Conservation (phyloP, 92 coral and sea anemone genomes). For the Heliopora coerulea region DNA sequence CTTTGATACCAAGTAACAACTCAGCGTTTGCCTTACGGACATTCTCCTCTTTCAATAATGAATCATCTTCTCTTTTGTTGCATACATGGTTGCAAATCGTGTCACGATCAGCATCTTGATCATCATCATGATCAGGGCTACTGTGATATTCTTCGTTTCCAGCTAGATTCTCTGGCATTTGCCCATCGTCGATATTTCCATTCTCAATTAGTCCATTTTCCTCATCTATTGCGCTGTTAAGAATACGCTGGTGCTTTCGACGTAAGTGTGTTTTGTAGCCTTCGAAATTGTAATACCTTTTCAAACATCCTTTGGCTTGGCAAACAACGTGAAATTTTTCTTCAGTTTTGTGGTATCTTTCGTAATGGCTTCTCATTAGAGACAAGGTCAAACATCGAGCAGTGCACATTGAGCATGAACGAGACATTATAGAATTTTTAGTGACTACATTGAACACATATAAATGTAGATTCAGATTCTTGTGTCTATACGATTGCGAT, state of each 20-base stretch:
- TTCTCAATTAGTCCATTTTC: not conserved
- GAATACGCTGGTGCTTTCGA: conserved; percentile 6
- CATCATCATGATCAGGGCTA: not conserved
- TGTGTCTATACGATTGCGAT: too few relatives aligned
- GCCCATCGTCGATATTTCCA: not conserved
- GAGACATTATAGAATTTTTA: too few relatives aligned
- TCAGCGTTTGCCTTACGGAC: conserved; percentile 38
- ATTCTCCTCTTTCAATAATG: conserved; percentile 20
- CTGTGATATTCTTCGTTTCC: not conserved
- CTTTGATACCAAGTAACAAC: conserved; percentile 46
- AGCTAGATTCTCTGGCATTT: not conserved
- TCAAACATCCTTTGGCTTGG: conserved; percentile 46
- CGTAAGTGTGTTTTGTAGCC: conserved; percentile 51
- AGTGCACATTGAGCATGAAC: conserved; percentile 26
- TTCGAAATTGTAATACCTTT: conserved; percentile 35
- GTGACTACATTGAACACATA: too few relatives aligned
- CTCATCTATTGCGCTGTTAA: conserved; percentile 17
- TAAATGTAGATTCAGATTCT: too few relatives aligned
- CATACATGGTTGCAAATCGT: conserved; percentile 4
- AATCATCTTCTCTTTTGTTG: not conserved
- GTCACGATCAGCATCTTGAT: not conserved
- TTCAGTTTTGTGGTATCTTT: conserved; percentile 47
- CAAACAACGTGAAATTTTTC: conserved; percentile 48
- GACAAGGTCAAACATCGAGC: conserved; percentile 44
- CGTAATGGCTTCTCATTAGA: conserved; percentile 44